phyloP scores from a whole-genome alignment of 2,888 invertebrate species.

The Pollenia angustigena region DNA sequence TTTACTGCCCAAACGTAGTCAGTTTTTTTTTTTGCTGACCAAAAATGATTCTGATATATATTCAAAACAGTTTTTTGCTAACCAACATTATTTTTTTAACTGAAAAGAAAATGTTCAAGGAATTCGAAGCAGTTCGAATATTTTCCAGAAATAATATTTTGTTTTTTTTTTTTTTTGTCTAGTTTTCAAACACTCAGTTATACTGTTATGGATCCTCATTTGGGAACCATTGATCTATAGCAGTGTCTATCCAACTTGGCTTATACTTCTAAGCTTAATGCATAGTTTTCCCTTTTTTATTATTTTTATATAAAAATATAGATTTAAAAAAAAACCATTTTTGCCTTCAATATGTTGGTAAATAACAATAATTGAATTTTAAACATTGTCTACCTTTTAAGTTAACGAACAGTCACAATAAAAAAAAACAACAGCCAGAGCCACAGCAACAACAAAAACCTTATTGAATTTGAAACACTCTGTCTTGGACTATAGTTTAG shows the following conservation, averaged over 20 bases:
- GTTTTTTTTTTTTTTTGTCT: too few species aligned
- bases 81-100: too few species aligned
- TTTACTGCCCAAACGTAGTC: too few species aligned
- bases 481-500: constrained; percentile 9
- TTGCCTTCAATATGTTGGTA: constrained; percentile 59
- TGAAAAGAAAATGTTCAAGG: too few species aligned
- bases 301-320: constrained; percentile 56
- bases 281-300: constrained; percentile 44
- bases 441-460: constrained; percentile 35
- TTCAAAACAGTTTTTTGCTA: too few species aligned
- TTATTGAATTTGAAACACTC: constrained; percentile 28
- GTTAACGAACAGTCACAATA: constrained; percentile 49
- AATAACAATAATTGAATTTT: constrained; percentile 74
- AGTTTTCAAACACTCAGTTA: too few species aligned
- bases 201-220: too few species aligned
- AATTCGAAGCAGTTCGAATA: too few species aligned
- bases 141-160: too few species aligned
- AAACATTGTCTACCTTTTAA: constrained; percentile 71
- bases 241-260: background rate
- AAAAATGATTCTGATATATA: too few species aligned
- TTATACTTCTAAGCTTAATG: constrained; percentile 7
- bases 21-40: too few species aligned
- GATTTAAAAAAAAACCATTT: constrained; percentile 18
- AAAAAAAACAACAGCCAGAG: constrained; percentile 22
- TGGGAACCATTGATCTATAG: too few species aligned